Percentiles rank a stretch among this genome's conserved stretches.
Evolutionary conservation across 2,113 vertebrate species (phyloP).

Genomic region (Chinchilla lanigera): DNA sequence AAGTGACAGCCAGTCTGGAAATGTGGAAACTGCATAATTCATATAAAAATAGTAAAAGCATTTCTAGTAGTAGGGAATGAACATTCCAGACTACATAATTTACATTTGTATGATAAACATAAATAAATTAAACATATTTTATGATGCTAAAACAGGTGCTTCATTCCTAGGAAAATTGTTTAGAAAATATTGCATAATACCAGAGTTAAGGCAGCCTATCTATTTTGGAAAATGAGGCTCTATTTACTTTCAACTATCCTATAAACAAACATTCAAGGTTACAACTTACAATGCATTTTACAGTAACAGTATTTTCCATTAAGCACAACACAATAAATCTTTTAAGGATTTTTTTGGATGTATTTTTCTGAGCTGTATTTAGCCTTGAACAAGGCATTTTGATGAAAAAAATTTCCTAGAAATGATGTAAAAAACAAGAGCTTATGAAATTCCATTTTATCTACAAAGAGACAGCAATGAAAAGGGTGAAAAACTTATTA

Average conservation of each 20-base stretch:
- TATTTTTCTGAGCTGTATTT: slow-evolving; percentile 70
- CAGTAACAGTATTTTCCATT: slow-evolving; percentile 77
- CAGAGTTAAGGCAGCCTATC: slow-evolving; percentile 48
- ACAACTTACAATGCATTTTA: slow-evolving; percentile 76
- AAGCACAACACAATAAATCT: slow-evolving; percentile 74
- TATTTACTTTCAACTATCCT: slow-evolving; percentile 62
- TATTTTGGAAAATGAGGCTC: slow-evolving; percentile 69
- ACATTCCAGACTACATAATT: not conserved
- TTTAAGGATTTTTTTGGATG: slow-evolving; percentile 70
- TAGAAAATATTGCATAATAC: slow-evolving; percentile 14
- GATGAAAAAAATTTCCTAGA: slow-evolving; percentile 69
- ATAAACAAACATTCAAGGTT: slow-evolving; percentile 77
- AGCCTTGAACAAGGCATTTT: slow-evolving; percentile 78
- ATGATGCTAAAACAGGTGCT: slow-evolving; percentile 4
- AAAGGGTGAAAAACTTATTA: slow-evolving; percentile 48
- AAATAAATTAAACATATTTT: slow-evolving; percentile 41
- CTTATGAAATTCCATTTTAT: slow-evolving; percentile 78
- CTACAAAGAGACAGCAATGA: slow-evolving; percentile 75
- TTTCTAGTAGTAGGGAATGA: not conserved
- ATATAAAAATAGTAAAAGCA: not conserved
- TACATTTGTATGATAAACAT: not conserved
- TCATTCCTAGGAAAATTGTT: slow-evolving; percentile 42
- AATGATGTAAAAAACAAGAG: slow-evolving; percentile 69
- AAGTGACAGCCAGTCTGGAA: not conserved
- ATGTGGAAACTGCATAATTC: not conserved